Evolutionary conservation across 2,888 invertebrate species (phyloP).

Genomic region (Lagria hirta): DNA sequence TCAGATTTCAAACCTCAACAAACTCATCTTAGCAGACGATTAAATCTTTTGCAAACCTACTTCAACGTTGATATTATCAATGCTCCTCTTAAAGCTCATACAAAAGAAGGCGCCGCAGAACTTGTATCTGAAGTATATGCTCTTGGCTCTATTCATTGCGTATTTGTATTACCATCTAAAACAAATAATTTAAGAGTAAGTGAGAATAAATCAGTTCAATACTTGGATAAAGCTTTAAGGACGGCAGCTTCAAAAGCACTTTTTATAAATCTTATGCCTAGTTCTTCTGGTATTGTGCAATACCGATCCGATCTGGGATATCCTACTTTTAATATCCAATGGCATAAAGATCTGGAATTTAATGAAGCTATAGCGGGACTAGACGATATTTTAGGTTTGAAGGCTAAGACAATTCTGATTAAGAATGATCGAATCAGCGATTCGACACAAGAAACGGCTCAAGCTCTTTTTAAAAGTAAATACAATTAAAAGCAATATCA

Average conservation of each 20-base stretch:
- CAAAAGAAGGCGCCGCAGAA: slow-evolving; percentile 41
- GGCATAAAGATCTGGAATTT: slow-evolving; percentile 43
- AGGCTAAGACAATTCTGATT: slow-evolving; percentile 41
- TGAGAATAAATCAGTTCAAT: slow-evolving; percentile 46
- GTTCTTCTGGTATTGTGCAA: slow-evolving; percentile 45
- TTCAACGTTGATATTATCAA: slow-evolving; percentile 46
- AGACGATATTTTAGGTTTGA: slow-evolving; percentile 45
- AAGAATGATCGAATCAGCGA: slow-evolving; percentile 44
- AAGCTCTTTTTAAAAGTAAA: slow-evolving; percentile 50
- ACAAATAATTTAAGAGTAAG: slow-evolving; percentile 33
- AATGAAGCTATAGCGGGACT: slow-evolving; percentile 41
- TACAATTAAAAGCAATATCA: slow-evolving; percentile 5
- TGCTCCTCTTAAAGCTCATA: slow-evolving; percentile 42
- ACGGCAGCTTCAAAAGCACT: slow-evolving; percentile 48
- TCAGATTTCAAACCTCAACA: slow-evolving; percentile 83
- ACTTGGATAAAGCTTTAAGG: slow-evolving; percentile 47
- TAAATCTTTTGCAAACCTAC: slow-evolving; percentile 44
- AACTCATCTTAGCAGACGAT: slow-evolving; percentile 50
- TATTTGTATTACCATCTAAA: slow-evolving; percentile 45
- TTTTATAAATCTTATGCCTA: slow-evolving; percentile 46
- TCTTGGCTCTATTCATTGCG: slow-evolving; percentile 45
- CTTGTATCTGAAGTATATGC: slow-evolving; percentile 41
- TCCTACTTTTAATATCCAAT: slow-evolving; percentile 46
- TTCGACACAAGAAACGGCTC: slow-evolving; percentile 43
- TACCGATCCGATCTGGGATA: slow-evolving; percentile 45